A percentile compares a stretch with the other conserved stretches of the same genome.
Evolutionary conservation across 1,140 invertebrate genomes (phyloP).

Genomic region (Plutomurus gul): DNA sequence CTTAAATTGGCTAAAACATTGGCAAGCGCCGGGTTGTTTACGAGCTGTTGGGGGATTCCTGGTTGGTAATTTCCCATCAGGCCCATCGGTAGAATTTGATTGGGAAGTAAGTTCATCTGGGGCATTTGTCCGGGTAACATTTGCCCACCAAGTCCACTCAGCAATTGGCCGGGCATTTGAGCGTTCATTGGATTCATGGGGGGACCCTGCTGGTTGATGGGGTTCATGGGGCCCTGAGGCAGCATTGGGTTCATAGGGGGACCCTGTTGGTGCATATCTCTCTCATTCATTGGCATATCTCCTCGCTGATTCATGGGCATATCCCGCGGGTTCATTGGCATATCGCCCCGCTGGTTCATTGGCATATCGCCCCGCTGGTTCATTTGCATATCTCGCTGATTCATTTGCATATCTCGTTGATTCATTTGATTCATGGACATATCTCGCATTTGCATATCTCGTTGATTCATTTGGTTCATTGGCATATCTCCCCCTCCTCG

Average conservation of each 20-base stretch:
- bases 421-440: background rate
- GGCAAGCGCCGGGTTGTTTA: slow-evolving; percentile 45
- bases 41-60: slow-evolving; percentile 13
- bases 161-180: background rate
- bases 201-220: background rate
- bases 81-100: background rate
- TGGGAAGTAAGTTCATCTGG: background rate
- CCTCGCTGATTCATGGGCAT: background rate
- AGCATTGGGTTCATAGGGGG: background rate
- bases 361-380: too few species aligned
- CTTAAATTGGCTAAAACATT: slow-evolving; percentile 39
- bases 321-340: background rate
- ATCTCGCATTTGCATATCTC: too few species aligned
- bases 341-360: too few species aligned
- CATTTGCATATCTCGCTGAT: background rate
- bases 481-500: too few species aligned
- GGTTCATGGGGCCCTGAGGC: background rate
- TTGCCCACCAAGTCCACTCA: background rate
- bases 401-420: background rate
- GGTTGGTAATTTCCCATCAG: background rate
- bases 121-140: background rate
- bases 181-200: background rate
- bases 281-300: background rate
- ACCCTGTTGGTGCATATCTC: background rate
- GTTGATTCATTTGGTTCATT: background rate